Conservation (phyloP, 2,113 vertebrate genomes). For the Pyxicephalus adspersus region DNA sequence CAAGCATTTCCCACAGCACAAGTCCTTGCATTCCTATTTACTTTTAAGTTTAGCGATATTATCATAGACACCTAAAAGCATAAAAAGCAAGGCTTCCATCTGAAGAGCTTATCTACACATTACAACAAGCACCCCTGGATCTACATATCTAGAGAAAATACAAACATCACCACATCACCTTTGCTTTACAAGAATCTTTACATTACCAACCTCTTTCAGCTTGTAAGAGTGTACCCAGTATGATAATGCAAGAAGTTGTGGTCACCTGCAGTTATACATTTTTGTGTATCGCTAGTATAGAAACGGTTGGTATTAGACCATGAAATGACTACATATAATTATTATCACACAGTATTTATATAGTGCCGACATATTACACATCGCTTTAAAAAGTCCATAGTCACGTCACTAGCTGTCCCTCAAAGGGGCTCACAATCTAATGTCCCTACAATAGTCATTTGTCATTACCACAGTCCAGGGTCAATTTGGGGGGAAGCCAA, state of each 20-base stretch:
- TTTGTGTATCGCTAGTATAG: no score
- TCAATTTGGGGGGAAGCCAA: no score
- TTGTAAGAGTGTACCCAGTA: constrained; percentile 3
- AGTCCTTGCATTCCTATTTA: constrained; percentile 15
- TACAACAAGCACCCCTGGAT: constrained; percentile 42
- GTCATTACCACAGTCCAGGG: no score
- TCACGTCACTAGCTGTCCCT: no score
- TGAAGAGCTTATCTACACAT: constrained; percentile 41
- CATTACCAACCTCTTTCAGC: neutral
- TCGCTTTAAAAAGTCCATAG: no score
- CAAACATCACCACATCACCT: constrained; percentile 9
- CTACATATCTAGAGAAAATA: constrained; percentile 35
- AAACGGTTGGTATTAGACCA: no score
- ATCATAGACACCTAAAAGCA: constrained; percentile 38
- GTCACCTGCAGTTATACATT: neutral
- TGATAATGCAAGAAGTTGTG: neutral
- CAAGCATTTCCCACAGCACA: neutral
- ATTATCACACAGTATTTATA: no score
- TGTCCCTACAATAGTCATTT: no score
- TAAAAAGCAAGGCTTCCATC: constrained; percentile 22
- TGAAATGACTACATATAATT: no score
- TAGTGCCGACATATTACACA: no score
- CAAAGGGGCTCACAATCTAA: no score
- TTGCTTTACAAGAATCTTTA: neutral
- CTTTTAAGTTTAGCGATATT: constrained; percentile 40